phyloP scores from a whole-genome alignment of 2,888 invertebrate species.

The Tachina lurida region DNA sequence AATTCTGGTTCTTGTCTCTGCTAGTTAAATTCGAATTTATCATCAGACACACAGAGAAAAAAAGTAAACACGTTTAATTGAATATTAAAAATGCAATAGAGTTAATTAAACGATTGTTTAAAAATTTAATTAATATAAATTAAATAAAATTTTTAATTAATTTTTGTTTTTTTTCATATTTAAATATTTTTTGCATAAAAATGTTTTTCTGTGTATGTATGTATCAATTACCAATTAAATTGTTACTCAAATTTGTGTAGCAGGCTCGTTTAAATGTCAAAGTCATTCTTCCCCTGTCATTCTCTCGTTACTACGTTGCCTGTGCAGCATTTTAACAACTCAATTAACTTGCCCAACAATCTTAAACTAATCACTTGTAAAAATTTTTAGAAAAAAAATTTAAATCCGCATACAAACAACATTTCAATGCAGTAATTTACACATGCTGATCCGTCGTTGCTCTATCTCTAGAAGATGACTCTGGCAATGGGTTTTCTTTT shows the following conservation, averaged over 20 bases:
- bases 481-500: conserved; percentile 26
- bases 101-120: too few relatives aligned
- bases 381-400: background rate
- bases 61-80: too few relatives aligned
- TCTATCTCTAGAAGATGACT: conserved; percentile 31
- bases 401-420: conserved; percentile 19
- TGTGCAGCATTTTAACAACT: conserved; percentile 41
- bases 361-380: conserved; percentile 40
- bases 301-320: background rate
- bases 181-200: too few relatives aligned
- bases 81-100: too few relatives aligned
- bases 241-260: background rate
- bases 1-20: too few relatives aligned
- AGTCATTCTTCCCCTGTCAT: background rate
- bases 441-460: conserved; percentile 50
- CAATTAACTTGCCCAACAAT: conserved; percentile 49
- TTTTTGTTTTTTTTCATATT: too few relatives aligned
- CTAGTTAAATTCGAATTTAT: too few relatives aligned
- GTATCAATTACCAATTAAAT: background rate
- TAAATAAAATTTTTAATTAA: too few relatives aligned
- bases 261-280: conserved; percentile 19
- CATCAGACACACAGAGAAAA: too few relatives aligned
- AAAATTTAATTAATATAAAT: too few relatives aligned
- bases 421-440: conserved; percentile 61
- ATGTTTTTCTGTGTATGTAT: too few relatives aligned